Base-by-base conservation (phyloP, 2,888 invertebrate species). In the Stenodema calcarata region DNA sequence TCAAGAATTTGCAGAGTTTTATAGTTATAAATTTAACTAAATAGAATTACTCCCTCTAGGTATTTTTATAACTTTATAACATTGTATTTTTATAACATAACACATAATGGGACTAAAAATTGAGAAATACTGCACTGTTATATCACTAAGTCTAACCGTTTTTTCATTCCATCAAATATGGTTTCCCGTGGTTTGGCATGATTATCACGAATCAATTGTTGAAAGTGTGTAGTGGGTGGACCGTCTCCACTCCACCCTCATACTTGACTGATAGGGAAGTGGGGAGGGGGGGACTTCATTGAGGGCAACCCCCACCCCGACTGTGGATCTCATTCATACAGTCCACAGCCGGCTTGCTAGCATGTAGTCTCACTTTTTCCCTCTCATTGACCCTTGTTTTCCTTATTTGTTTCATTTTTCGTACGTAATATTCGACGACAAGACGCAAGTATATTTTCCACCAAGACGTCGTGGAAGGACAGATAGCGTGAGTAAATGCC, bases 251-350 rank as follows among this genome's bases (percentile, higher is more conserved):
- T 16, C 35, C 14, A n/a, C 78, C 44, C 44, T 16, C 44, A 78
- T 18, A 78, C 78, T 42, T 44, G 27, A 35, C 18, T 14, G 23
- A 7, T 23, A 41, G 16, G 23, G 41, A 28, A 18, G 41, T 23
- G 0, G 82, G 41, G 83, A 42, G 42, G 41, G 70, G 73, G 84
- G 44, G 84, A 30, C 3, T 62, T 62, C 84, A 84, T 84, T 84
- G 84, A 84, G 75, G 47, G 23, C 44, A 28, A 44, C 73, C 84
- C 84, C 84, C 75, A 84, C 84, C 44, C 44, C 84, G 35, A 28
- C 54, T 62, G 78, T 27, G 50, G 73, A 73, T 35, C 75, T 44
- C 84, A 84, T 84, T 84, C 84, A 84, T 84, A 84, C 84, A 73
- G 84, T 84, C 41, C 27, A 27, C 84, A 12, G 75, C 75, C 84